These are phyloP conservation scores for Caenorhabditis brenneri DNA, from an alignment of 1,140 invertebrate species.

Conservation along the genomic window DNA sequence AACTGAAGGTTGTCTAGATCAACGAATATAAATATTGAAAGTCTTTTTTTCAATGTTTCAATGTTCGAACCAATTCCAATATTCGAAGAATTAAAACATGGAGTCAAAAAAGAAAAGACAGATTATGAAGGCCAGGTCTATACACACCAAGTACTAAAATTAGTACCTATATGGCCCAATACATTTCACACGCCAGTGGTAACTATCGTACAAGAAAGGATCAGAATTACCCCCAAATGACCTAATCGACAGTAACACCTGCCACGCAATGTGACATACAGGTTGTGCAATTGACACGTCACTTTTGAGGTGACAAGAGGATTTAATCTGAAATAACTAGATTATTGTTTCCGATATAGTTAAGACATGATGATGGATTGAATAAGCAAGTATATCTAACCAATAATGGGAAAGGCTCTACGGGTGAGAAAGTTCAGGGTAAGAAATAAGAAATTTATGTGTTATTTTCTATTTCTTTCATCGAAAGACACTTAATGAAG, in stretches of 20 bases:
- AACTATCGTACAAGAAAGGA: background rate
- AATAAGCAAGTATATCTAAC: too few species aligned
- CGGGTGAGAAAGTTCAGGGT: too few species aligned
- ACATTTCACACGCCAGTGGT: background rate
- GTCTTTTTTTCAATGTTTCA: too few species aligned
- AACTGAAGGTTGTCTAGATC: too few species aligned
- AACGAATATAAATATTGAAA: too few species aligned
- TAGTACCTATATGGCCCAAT: too few species aligned
- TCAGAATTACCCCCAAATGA: background rate
- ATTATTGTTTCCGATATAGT: background rate
- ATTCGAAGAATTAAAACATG: too few species aligned
- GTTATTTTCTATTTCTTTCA: background rate
- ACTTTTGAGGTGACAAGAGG: background rate
- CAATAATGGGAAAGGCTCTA: too few species aligned
- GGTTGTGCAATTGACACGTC: conserved; percentile 24
- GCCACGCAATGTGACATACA: background rate
- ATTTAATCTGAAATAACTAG: background rate
- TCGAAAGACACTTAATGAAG: background rate
- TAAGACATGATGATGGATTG: background rate
- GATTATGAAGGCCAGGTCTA: too few species aligned
- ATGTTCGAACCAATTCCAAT: too few species aligned
- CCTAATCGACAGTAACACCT: background rate
- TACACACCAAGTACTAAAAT: too few species aligned
- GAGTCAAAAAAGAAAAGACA: too few species aligned
- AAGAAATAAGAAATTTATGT: background rate